Conservation (phyloP, 2,888 invertebrate genomes). For the Bugula neritina region DNA sequence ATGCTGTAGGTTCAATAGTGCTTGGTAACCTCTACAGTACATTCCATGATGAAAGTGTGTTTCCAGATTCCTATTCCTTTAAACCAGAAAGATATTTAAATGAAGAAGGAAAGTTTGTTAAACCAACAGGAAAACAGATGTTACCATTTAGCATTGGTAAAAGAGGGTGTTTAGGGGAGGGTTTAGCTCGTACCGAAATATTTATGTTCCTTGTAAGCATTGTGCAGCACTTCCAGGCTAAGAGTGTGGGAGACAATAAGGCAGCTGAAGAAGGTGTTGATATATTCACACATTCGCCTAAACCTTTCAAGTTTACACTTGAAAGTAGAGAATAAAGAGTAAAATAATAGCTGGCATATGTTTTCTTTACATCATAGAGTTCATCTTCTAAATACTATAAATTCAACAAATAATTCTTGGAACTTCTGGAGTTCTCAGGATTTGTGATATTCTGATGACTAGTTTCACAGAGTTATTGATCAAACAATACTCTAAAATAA, state of each 20-base stretch:
- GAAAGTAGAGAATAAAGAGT: neutral
- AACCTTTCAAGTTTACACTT: neutral
- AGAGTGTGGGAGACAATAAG: neutral
- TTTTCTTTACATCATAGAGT: too few species aligned
- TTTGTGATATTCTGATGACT: too few species aligned
- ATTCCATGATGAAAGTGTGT: neutral
- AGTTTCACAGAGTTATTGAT: too few species aligned
- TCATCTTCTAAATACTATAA: too few species aligned
- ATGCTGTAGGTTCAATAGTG: neutral
- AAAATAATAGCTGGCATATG: too few species aligned
- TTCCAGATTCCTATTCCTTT: neutral
- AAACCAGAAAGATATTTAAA: constrained; percentile 12
- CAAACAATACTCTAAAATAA: too few species aligned
- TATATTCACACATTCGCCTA: neutral
- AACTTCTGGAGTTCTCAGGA: too few species aligned
- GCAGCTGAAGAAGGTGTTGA: neutral
- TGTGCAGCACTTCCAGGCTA: neutral
- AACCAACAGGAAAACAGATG: neutral
- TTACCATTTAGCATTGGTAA: constrained; percentile 17
- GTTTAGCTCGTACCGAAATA: neutral
- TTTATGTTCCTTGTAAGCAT: neutral
- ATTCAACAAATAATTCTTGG: too few species aligned
- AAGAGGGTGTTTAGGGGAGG: neutral
- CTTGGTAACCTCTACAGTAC: constrained; percentile 1
- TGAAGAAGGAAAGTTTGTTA: neutral